These are phyloP conservation scores for Anarrhichthys ocellatus DNA, from an alignment of 2,113 vertebrate genomes.

Conservation along the genomic window DNA sequence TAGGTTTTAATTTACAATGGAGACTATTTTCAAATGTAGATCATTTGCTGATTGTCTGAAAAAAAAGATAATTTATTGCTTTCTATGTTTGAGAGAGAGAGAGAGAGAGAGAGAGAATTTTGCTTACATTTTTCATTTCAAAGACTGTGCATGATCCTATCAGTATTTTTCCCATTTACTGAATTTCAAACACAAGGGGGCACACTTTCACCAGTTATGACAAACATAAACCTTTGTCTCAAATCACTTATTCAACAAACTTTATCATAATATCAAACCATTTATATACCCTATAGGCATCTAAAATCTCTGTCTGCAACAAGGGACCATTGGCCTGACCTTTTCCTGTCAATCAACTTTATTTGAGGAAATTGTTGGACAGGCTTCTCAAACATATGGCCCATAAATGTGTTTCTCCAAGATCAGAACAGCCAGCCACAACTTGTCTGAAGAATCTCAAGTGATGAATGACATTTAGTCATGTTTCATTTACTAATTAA, in stretches of 20 bases:
- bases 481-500: background rate
- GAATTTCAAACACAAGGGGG: constrained; percentile 61
- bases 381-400: background rate
- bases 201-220: constrained; percentile 46
- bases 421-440: background rate
- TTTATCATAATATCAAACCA: background rate
- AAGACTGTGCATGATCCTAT: too few species aligned
- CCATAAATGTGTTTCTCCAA: constrained; percentile 29
- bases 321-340: background rate
- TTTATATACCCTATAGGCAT: background rate
- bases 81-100: too few species aligned
- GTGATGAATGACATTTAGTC: background rate
- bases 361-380: constrained; percentile 1
- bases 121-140: background rate
- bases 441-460: background rate
- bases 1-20: background rate
- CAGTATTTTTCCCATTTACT: background rate
- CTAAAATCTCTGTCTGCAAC: background rate
- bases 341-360: constrained; percentile 28
- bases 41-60: constrained; percentile 47
- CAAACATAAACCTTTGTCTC: background rate
- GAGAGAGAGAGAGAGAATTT: too few species aligned
- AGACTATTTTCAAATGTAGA: constrained; percentile 58
- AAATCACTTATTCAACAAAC: background rate
- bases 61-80: constrained; percentile 38